Conservation (phyloP, 2,888 invertebrate species). For the Cerastis rubricosa region DNA sequence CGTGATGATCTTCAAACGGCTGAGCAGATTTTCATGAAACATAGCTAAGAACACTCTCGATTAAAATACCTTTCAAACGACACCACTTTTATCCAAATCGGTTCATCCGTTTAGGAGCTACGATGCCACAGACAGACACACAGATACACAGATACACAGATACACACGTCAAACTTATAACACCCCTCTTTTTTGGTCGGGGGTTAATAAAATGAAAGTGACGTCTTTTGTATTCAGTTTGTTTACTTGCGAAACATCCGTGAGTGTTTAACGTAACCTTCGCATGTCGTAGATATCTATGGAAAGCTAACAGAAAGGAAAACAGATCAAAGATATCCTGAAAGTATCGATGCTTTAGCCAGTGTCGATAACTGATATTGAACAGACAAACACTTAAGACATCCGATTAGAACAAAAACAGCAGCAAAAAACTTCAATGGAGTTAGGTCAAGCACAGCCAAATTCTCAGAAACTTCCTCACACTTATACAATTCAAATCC, state of each 20-base stretch:
- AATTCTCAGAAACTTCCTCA: slow-evolving; percentile 62
- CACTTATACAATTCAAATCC: slow-evolving; percentile 78
- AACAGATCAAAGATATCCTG: slow-evolving; percentile 48
- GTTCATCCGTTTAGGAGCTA: too few relatives aligned
- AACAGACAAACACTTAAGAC: slow-evolving; percentile 30
- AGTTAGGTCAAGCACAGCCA: slow-evolving; percentile 46
- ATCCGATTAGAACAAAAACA: slow-evolving; percentile 51
- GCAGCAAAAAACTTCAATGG: slow-evolving; percentile 37
- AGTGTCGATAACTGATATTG: slow-evolving; percentile 26
- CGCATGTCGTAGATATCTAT: slow-evolving; percentile 47
- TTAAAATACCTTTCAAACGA: too few relatives aligned
- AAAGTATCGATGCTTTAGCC: slow-evolving; percentile 39
- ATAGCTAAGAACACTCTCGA: too few relatives aligned
- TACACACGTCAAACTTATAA: too few relatives aligned
- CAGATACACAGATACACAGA: too few relatives aligned
- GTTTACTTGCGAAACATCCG: slow-evolving; percentile 77
- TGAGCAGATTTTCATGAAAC: too few relatives aligned
- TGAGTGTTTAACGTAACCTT: slow-evolving; percentile 68
- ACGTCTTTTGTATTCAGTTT: slow-evolving; percentile 73
- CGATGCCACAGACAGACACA: too few relatives aligned
- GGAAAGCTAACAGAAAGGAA: slow-evolving; percentile 53
- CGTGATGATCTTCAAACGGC: too few relatives aligned
- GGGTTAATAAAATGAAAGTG: slow-evolving; percentile 75
- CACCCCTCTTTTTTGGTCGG: too few relatives aligned
- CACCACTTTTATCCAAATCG: too few relatives aligned